A percentile compares a stretch with the other conserved stretches of the same genome.
Evolutionary conservation across 2,797 vertebrate species (phyloP).

Genomic region (Trematomus bernacchii): DNA sequence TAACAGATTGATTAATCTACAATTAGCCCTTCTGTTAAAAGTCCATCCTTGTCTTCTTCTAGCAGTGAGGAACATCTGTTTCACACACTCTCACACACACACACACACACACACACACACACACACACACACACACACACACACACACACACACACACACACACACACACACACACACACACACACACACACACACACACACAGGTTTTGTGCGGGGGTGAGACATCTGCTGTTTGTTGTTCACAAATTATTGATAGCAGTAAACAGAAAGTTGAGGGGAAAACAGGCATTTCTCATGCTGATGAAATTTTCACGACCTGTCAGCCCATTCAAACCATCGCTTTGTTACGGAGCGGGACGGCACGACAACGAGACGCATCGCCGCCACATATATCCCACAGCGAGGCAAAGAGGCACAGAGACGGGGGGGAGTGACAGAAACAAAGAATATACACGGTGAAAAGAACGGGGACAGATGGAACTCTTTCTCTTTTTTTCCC

Average conservation of each 20-base stretch:
- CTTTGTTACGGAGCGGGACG: conserved; percentile 64
- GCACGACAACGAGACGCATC: conserved; percentile 47
- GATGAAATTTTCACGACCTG: conserved; percentile 78
- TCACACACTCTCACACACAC: conserved; percentile 3
- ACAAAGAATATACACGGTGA: conserved; percentile 38
- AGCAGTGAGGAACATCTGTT: conserved; percentile 62
- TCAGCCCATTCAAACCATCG: conserved; percentile 65
- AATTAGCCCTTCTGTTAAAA: conserved; percentile 54
- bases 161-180: conserved; percentile 12
- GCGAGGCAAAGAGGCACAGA: conserved; percentile 27
- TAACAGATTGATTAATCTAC: conserved; percentile 58
- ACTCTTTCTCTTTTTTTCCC: neutral
- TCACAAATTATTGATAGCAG: conserved; percentile 79
- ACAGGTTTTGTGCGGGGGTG: conserved; percentile 45
- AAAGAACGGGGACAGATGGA: conserved; percentile 18
- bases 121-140: conserved; percentile 1
- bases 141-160: neutral
- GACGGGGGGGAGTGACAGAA: conserved; percentile 28
- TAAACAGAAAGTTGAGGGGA: conserved; percentile 78
- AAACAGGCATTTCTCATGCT: conserved; percentile 77
- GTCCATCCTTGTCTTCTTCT: conserved; percentile 57
- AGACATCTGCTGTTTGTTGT: conserved; percentile 79
- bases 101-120: neutral
- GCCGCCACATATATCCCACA: conserved; percentile 44
- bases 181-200: conserved; percentile 19